Conservation (phyloP, 2,113 vertebrate species). For the Danionella cerebrum region DNA sequence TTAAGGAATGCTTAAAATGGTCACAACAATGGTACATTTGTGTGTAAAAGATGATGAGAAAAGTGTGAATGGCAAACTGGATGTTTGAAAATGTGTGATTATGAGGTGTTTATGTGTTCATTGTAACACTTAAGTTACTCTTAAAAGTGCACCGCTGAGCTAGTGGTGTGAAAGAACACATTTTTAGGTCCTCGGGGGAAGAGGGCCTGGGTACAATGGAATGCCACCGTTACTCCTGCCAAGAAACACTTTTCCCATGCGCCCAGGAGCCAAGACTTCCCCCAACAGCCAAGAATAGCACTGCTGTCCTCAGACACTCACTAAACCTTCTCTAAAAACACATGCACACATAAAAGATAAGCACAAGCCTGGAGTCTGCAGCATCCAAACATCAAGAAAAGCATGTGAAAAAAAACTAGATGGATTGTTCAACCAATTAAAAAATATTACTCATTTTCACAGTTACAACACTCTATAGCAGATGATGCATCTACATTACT, state of each 20-base stretch:
- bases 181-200: conserved; percentile 30
- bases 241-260: conserved; percentile 72
- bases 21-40: too few relatives aligned
- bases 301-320: conserved; percentile 36
- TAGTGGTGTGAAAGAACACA: conserved; percentile 38
- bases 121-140: conserved; percentile 11
- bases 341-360: conserved; percentile 2
- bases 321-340: conserved; percentile 13
- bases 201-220: conserved; percentile 55
- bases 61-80: conserved; percentile 31
- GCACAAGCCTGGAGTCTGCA: background rate
- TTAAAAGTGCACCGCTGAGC: conserved; percentile 13
- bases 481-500: too few relatives aligned
- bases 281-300: conserved; percentile 65
- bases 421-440: too few relatives aligned
- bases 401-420: background rate
- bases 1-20: too few relatives aligned
- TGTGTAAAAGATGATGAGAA: background rate
- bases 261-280: conserved; percentile 63
- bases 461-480: too few relatives aligned
- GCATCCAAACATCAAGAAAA: conserved; percentile 1
- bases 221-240: conserved; percentile 57
- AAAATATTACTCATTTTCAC: too few relatives aligned
- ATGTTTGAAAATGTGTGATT: conserved; percentile 18
- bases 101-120: conserved; percentile 17